Base-by-base conservation (phyloP, 2,888 invertebrate species). In the Steinernema carpocapsae region DNA sequence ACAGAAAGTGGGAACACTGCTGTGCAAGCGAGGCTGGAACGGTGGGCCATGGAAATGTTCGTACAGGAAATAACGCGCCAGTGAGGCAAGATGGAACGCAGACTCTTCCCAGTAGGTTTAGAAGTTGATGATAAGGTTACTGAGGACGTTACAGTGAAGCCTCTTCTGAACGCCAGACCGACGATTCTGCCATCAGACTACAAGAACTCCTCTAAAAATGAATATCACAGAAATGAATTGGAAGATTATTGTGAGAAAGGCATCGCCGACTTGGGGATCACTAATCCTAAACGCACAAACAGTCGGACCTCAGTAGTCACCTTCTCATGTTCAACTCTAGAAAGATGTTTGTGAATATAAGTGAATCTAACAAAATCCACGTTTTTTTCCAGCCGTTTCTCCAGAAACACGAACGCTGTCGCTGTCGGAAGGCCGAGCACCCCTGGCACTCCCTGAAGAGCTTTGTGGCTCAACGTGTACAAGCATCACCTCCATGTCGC, bases 401-500 rank as follows among this genome's bases (percentile, higher is more conserved):
- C 77, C 78, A 12, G 59, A 73, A 29, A 26, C 22, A n/a, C 29
- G 56, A 17, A 64, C 45, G 14, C 6, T 52, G n/a, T 56, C 43
- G 1, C 56, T 48, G 4, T 46, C 72, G 43, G 43, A 76, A 46
- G 81, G 82, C 0, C 74, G 80, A 14, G 84, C 84, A 43, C 84
- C 84, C 22, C 73, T 84, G 17, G 84, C 84, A 3, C 72, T 82
- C 64, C 84, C 84, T 0, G 84, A 84, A 59, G 83, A 84, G n/a
- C 77, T 84, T 59, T 78, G 81, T n/a, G 78, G 77, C 0, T 79
- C 80, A n/a, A 80, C 79, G 1, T 74, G 76, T 10, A 77, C 76
- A 24, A 73, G 73, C 0, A 56, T 76, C 14, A 73, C 74, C 6
- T 76, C 77, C 0, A 76, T 75, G 75, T 75, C 75, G 17, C 75